A percentile compares a stretch with the other conserved stretches of the same genome.
Conservation (phyloP, 2,888 invertebrate genomes). For the Pseudococcus jackbeardsleyi region DNA sequence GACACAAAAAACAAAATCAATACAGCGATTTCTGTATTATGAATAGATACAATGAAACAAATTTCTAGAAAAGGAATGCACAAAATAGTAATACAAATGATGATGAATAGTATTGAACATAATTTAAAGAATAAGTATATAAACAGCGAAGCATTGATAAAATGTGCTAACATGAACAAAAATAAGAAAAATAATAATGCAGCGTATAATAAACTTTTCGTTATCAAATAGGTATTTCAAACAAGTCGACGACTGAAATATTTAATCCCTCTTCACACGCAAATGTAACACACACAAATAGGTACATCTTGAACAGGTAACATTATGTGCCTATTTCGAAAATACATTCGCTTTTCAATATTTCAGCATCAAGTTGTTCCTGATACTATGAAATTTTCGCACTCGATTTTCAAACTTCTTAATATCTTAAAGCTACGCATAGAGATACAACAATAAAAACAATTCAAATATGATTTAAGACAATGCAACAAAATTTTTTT, state of each 20-base stretch:
- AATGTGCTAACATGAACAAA: constrained; percentile 18
- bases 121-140: constrained; percentile 42
- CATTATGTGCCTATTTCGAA: background rate
- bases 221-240: background rate
- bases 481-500: constrained; percentile 20
- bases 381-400: background rate
- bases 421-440: background rate
- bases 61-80: constrained; percentile 51
- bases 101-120: constrained; percentile 25
- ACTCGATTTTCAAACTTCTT: background rate
- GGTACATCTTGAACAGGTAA: background rate
- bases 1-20: background rate
- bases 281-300: background rate
- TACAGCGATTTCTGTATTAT: constrained; percentile 49
- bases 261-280: background rate
- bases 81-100: constrained; percentile 47
- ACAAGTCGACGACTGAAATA: constrained; percentile 45
- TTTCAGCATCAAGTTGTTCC: constrained; percentile 35
- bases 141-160: constrained; percentile 37
- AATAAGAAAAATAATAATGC: constrained; percentile 37
- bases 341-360: background rate
- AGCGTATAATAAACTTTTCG: constrained; percentile 16
- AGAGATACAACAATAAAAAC: background rate
- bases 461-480: constrained; percentile 8
- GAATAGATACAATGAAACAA: constrained; percentile 53